Percentiles rank a stretch among this genome's conserved stretches.
Conservation (phyloP, 2,888 invertebrate species). For the Caenorhabditis parvicauda region DNA sequence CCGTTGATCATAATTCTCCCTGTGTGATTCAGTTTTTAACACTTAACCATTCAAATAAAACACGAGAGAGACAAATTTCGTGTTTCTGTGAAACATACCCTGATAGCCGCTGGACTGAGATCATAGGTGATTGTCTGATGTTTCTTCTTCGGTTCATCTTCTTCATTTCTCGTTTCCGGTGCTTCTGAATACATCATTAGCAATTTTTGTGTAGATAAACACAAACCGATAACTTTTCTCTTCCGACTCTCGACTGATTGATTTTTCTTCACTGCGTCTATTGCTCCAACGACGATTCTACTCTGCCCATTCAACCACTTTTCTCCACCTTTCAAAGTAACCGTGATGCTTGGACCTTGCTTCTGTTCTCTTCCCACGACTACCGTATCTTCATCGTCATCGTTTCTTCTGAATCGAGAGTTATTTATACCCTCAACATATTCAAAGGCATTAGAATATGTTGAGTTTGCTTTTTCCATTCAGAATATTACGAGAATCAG, state of each 20-base stretch:
- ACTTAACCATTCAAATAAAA: no score
- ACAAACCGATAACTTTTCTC: constrained; percentile 1
- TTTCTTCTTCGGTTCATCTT: constrained; percentile 15
- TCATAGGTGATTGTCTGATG: constrained; percentile 25
- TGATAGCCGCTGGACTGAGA: constrained; percentile 1
- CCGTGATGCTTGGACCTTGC: constrained; percentile 21
- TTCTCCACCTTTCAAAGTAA: constrained; percentile 22
- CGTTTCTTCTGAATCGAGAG: neutral
- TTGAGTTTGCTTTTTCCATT: neutral
- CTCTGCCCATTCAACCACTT: constrained; percentile 15
- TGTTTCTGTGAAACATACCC: constrained; percentile 10
- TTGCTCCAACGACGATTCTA: constrained; percentile 17
- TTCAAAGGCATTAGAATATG: neutral
- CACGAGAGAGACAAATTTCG: no score
- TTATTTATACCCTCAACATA: neutral
- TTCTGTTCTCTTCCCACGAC: constrained; percentile 8
- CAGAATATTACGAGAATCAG: no score
- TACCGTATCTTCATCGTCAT: constrained; percentile 14
- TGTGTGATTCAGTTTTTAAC: no score
- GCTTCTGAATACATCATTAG: no score
- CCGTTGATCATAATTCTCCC: no score
- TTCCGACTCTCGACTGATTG: no score
- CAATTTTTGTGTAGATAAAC: neutral
- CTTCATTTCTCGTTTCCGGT: neutral
- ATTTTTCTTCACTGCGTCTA: no score